Conservation (phyloP, 2,797 vertebrate genomes). For the Rousettus madagascariensis region DNA sequence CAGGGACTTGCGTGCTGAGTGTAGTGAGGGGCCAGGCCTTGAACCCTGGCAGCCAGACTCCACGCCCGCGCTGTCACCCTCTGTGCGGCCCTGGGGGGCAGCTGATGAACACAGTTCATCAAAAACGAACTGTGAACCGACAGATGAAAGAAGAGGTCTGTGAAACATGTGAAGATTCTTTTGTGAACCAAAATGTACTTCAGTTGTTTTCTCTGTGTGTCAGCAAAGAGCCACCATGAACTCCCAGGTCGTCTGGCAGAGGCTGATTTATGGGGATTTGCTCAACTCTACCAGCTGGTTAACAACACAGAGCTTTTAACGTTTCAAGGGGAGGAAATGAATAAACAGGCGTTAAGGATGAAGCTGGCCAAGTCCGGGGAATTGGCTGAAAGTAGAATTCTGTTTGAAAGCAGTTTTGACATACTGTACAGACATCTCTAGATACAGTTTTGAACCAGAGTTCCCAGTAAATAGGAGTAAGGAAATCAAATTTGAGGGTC, state of each 20-base stretch:
- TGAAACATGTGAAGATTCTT: constrained; percentile 32
- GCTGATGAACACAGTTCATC: constrained; percentile 66
- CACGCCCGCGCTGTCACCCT: not conserved
- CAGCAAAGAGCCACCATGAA: constrained; percentile 73
- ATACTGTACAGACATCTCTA: not conserved
- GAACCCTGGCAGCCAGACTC: constrained; percentile 52
- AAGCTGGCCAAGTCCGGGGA: not conserved
- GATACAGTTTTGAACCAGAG: not conserved
- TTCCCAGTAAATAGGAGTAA: not conserved
- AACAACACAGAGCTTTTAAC: constrained; percentile 73
- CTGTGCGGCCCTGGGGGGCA: constrained; percentile 59
- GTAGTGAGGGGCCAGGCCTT: constrained; percentile 41
- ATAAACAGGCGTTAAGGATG: constrained; percentile 20
- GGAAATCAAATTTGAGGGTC: constrained; percentile 19
- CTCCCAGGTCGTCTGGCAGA: constrained; percentile 62
- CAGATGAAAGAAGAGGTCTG: constrained; percentile 59
- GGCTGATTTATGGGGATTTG: constrained; percentile 74
- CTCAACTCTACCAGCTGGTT: constrained; percentile 80
- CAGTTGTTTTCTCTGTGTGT: constrained; percentile 62
- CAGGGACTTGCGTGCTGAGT: not conserved
- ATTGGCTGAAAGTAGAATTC: not conserved
- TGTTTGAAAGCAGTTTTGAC: not conserved
- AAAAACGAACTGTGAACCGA: constrained; percentile 48
- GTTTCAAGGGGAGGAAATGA: constrained; percentile 55
- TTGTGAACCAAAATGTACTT: constrained; percentile 55